These are phyloP conservation scores for Stegodyphus dumicola DNA, from an alignment of 1,140 invertebrate species.

Conservation along the genomic window DNA sequence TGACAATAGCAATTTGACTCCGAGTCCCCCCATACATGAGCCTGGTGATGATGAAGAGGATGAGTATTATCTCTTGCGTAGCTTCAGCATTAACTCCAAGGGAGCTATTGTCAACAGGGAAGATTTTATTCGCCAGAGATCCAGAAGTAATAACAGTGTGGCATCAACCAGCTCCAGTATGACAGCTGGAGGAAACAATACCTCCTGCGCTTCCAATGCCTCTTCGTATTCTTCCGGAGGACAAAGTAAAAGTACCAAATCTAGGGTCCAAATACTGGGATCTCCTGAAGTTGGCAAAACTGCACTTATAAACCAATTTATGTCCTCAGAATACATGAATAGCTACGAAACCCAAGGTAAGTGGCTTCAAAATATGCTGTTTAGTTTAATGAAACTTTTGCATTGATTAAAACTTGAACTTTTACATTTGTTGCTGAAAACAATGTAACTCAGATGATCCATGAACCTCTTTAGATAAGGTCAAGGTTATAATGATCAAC, in stretches of 20 bases:
- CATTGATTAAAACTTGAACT: too few relatives aligned
- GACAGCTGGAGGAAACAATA: neutral
- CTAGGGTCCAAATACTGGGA: constrained; percentile 65
- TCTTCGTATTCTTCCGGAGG: constrained; percentile 49
- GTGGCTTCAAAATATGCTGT: too few relatives aligned
- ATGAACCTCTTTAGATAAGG: too few relatives aligned
- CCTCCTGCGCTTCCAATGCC: constrained; percentile 15
- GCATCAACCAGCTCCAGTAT: constrained; percentile 69
- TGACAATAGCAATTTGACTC: neutral
- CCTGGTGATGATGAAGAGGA: constrained; percentile 60
- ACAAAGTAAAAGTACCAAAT: neutral
- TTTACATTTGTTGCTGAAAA: too few relatives aligned
- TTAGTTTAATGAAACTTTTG: too few relatives aligned
- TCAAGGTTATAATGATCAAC: too few relatives aligned
- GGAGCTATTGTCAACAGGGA: constrained; percentile 79
- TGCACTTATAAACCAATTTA: constrained; percentile 66
- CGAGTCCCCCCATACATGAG: constrained; percentile 45
- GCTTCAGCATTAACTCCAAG: constrained; percentile 89
- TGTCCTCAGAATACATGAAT: constrained; percentile 78
- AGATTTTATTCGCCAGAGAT: constrained; percentile 74
- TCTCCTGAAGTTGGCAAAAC: constrained; percentile 66
- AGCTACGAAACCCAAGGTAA: constrained; percentile 78
- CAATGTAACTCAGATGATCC: too few relatives aligned
- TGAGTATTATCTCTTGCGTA: constrained; percentile 77
- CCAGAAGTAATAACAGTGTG: constrained; percentile 68